These are phyloP conservation scores for Trachelus stipa DNA, from an alignment of 2,888 invertebrate genomes.

Conservation along the genomic window DNA sequence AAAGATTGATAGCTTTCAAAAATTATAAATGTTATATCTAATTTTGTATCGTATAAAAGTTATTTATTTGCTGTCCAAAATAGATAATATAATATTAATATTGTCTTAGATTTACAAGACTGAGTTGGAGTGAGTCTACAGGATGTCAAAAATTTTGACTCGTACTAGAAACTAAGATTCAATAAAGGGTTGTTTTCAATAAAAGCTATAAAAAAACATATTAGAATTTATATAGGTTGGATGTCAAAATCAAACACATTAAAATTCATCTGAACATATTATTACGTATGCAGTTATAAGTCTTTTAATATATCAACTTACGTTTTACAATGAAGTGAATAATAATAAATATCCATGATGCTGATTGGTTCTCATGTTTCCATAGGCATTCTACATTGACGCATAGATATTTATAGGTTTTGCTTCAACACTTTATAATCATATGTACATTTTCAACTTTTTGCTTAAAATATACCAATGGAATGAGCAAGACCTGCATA, in stretches of 20 bases:
- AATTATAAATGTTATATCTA: background rate
- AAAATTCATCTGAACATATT: background rate
- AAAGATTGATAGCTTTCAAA: background rate
- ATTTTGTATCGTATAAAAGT: background rate
- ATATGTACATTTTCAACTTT: background rate
- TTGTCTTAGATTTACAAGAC: background rate
- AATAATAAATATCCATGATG: background rate
- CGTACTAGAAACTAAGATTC: background rate
- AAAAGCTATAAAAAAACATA: background rate
- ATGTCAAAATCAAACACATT: background rate
- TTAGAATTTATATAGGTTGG: background rate
- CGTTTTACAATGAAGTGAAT: background rate
- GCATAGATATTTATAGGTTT: background rate
- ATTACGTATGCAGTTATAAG: background rate
- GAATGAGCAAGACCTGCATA: slow-evolving; percentile 81
- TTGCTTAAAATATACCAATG: slow-evolving; percentile 73
- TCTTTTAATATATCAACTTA: background rate
- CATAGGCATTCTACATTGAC: background rate
- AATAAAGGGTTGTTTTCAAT: slow-evolving; percentile 32
- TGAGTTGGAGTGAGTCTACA: background rate
- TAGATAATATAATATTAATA: background rate
- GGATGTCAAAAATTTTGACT: background rate
- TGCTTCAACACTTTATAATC: background rate
- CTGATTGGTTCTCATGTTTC: background rate
- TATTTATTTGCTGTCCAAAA: background rate